A percentile compares a stretch with the other conserved stretches of the same genome.
Conservation (phyloP, 2,113 vertebrate species). For the Colistium nudipinnis region DNA sequence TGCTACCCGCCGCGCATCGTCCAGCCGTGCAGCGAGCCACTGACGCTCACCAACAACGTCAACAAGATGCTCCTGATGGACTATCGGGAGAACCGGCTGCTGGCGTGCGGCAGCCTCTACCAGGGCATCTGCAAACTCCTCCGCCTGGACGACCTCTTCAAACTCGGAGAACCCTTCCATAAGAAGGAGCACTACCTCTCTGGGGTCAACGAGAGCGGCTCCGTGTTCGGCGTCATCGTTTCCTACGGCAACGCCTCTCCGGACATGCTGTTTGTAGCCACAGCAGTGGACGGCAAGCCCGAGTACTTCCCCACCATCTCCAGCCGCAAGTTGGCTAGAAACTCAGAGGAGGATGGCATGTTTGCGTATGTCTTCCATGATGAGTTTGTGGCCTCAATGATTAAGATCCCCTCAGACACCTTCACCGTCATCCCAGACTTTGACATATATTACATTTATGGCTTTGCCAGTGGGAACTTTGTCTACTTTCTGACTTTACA, state of each 20-base stretch:
- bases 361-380: conserved; percentile 98
- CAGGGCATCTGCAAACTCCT: conserved; percentile 98
- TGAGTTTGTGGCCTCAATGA: conserved; percentile 98
- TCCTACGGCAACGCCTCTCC: conserved; percentile 92
- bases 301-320: conserved; percentile 99
- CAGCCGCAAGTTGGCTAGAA: conserved; percentile 93
- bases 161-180: conserved; percentile 96
- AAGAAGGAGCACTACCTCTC: conserved; percentile 99
- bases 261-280: conserved; percentile 96
- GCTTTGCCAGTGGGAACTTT: conserved; percentile 96
- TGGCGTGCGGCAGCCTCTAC: conserved; percentile 96
- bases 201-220: conserved; percentile 95
- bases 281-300: conserved; percentile 95
- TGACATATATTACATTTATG: conserved; percentile 98
- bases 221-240: conserved; percentile 97
- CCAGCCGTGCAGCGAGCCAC: conserved; percentile 93
- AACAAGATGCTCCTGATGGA: conserved; percentile 99
- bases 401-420: conserved; percentile 98
- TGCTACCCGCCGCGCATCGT: conserved; percentile 97
- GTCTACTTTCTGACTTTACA: conserved; percentile 98
- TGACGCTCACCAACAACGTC: conserved; percentile 93
- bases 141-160: conserved; percentile 96
- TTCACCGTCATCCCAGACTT: conserved; percentile 98
- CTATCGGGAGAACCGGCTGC: conserved; percentile 94
- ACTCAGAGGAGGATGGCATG: conserved; percentile 97